Evolutionary conservation across 2,113 vertebrate genomes (phyloP).

Genomic region (Calyptommatus sinebrachiatus): DNA sequence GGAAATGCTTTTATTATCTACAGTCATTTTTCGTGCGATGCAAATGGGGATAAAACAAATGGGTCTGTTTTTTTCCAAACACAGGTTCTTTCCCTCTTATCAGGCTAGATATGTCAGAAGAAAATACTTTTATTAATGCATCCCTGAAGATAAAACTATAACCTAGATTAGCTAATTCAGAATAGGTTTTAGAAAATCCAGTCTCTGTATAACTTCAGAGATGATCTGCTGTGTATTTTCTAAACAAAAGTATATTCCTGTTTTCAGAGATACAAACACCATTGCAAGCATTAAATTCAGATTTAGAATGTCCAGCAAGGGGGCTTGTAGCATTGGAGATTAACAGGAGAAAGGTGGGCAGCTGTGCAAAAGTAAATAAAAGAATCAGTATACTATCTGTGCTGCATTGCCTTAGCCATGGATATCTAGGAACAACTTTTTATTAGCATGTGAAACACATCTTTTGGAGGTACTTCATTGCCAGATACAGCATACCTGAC

Average conservation of each 20-base stretch:
- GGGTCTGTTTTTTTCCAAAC: constrained; percentile 32
- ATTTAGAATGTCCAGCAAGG: too few relatives aligned
- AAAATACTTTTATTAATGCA: constrained; percentile 43
- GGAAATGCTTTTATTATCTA: neutral
- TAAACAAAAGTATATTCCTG: constrained; percentile 16
- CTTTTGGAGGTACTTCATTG: too few relatives aligned
- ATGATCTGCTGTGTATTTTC: constrained; percentile 32
- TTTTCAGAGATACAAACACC: constrained; percentile 27
- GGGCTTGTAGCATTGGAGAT: too few relatives aligned
- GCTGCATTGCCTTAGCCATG: too few relatives aligned
- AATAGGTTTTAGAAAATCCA: constrained; percentile 52
- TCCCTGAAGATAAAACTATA: constrained; percentile 63
- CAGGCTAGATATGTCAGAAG: constrained; percentile 43
- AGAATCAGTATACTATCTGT: too few relatives aligned
- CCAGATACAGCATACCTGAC: too few relatives aligned
- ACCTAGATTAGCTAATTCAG: constrained; percentile 64
- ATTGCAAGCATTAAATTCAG: neutral
- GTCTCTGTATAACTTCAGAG: constrained; percentile 30
- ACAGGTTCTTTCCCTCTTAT: constrained; percentile 34
- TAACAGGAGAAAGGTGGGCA: too few relatives aligned
- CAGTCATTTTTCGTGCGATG: constrained; percentile 13
- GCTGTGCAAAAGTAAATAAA: too few relatives aligned
- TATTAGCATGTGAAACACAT: too few relatives aligned
- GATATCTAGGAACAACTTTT: too few relatives aligned
- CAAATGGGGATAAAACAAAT: constrained; percentile 28